Evolutionary conservation across 2,113 vertebrate genomes (phyloP), one percentile per base, ranked within the genome.

Genomic region (Thalassarche chlororhynchos): DNA sequence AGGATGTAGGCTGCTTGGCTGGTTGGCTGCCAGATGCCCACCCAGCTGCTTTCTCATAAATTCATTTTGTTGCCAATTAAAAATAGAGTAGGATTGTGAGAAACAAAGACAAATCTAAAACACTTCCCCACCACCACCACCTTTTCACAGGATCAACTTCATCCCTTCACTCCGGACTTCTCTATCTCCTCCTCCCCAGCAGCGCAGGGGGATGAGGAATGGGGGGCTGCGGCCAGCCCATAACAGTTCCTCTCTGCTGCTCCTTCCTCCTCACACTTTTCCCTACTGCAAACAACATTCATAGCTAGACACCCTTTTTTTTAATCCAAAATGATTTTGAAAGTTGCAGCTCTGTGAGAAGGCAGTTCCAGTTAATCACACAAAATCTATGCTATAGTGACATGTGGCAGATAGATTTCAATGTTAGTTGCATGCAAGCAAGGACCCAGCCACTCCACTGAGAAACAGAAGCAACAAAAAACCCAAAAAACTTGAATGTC

Each of bases 401-500:
- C 29, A 64, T 9, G 24, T 1, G 2, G 26, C 14, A 85, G 55
- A 49, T 2, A 61, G 46, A 82, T 46, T 84, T 40, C 20, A 85
- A 11, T 5, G 18, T 6, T 18, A 82, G 36, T 40, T 75, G 25
- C 0, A 4, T 10, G 55, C 17, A 60, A 46, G 44, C 52, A 58
- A 87, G 23, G 14, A 70, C 2, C 9, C 9, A 74, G 34, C 2
- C 31, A 29, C 29, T 74, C 6, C 21, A 47, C 55, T 24, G 16
- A 93, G 34, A 78, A 92, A 70, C 6, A 65, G 14, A 52, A 85
- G 24, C 9, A 74, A 44, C 4, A 54, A 77, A 60, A 90, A 21
- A 0, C 1, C 1, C 15, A 3, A 40, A 55, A 84, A 84, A 7
- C 8, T 8, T 70, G 8, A 68, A 58, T 44, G 4, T 7, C 15